Evolutionary conservation across 2,888 invertebrate genomes (phyloP), one percentile per base, ranked within the genome.

Genomic region (Ectemnius continuus): DNA sequence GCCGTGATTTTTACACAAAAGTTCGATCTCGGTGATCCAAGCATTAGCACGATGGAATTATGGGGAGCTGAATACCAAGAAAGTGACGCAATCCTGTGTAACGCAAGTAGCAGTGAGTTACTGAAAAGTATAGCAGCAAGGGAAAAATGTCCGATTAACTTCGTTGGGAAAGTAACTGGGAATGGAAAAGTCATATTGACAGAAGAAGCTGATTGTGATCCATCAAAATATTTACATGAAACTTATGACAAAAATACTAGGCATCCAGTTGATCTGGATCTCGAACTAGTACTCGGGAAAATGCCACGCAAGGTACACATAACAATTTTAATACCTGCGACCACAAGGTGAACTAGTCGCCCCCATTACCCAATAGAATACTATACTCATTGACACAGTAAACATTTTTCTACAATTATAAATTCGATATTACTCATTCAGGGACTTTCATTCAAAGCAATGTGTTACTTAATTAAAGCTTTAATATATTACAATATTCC

Each of bases 51-150:
- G 0, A 91, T 99, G 73, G 99, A 99, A 88, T 91, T 99, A 1
- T 99, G 99, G 99, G 99, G 98, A 0, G 99, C 99, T 0, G 99
- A 99, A 90, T 99, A 99, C 90, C 99, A 99, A 90, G 98, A 99
- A 91, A 98, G 97, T 84, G 95, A 99, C 88, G 99, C 99, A 0
- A 92, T 98, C 76, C 92, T 99, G 2, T 96, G 98, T 82, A 92
- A 92, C 28, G 93, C 94, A 52, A 91, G 95, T 76, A 94, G 96
- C 87, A 92, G 93, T 20, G 85, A 91, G 0, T 82, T 95, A 2
- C 92, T 99, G 3, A 89, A 92, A 71, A 93, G 93, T 76, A 96
- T 99, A 70, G 96, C 97, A 67, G 91, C 92, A 46, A 93, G 99
- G 73, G 99, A 99, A 92, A 94, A 97, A 75, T 99, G 99, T 89